Evolutionary conservation across 1,140 invertebrate species (phyloP), one percentile per base, ranked within the genome.

Genomic region (Macrosteles quadrilineatus): DNA sequence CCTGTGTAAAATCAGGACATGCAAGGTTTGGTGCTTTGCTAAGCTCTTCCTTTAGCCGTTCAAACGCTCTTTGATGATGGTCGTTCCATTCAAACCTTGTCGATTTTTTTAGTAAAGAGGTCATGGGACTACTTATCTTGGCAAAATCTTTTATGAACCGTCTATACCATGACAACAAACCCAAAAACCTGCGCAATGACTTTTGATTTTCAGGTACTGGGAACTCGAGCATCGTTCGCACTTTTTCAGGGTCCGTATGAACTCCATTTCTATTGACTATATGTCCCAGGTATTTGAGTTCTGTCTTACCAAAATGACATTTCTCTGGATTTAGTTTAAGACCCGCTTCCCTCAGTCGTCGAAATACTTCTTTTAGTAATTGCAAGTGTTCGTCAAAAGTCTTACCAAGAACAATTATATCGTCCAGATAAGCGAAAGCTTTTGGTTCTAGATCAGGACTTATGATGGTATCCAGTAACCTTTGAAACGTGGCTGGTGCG

Each of bases 61-160:
- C 50, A 72, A 73, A 71, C 1, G 71, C 57, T 14, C 17, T 25
- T 23, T 70, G 32, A 3, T 71, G 69, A n/a, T 36, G 17, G 4
- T 14, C 29, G 19, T 62, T 55, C 71, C 71, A 73, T 1, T 55
- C 67, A 25, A 72, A 72, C 23, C 71, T 72, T 9, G 70, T 73
- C 47, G 75, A 73, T 55, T 76, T 78, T 36, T 71, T 74, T 3
- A 77, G 30, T 2, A 80, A 68, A 6, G 72, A 68, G 4, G 74
- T 78, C 6, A 82, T 67, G 1, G 80, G 81, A 4, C 31, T 66
- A 2, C 74, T 65, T 4, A 77, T 55, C 9, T 59, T 67, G 0
- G 81, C 71, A 70, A 79, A 82, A 68, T 78, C 73, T 32, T 50
- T 25, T 23, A 81, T 77, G 69, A 83, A 82, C 27, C 76, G 67